Base-by-base conservation (phyloP, 2,113 vertebrate genomes). In the Pipa parva region DNA sequence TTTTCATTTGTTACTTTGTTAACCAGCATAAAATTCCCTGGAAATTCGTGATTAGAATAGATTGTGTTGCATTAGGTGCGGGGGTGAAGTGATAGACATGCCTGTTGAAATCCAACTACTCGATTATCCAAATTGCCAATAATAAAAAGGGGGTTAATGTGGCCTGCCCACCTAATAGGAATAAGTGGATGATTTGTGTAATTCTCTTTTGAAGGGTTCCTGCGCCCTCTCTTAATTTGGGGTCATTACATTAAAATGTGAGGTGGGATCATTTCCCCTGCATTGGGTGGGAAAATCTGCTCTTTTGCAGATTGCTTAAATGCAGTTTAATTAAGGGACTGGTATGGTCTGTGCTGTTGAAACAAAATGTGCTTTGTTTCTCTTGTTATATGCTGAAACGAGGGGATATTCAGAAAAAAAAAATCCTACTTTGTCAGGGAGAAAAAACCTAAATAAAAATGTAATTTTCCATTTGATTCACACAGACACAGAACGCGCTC, bases 171-270 rank as follows among this genome's bases (percentile, higher is more conserved):
- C 77, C 85, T 86, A 86, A 84, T 85, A 90, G 81, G 91, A 88
- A 86, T 87, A 89, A 91, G 92, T 92, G 92, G 82, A 82, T 84
- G 87, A 85, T 95, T 94, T 95, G 90, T 91, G 84, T 92, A 90
- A 95, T 92, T 90, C 83, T 78, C 80, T 88, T 89, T 93, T 89
- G 91, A 95, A 52, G 92, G 89, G 89, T 92, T 83, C 88, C 87
- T 79, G 90, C 88, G 91, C 92, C 88, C 89, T 86, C 89, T 89
- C 89, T 93, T 95, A 89, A 93, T 94, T 93, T 92, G 87, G 88
- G 85, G n/a, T 91, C 89, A 92, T 95, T 95, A 97, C 86, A 81
- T 71, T 74, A 85, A 92, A 91, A 27, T 93, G 90, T 89, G 94
- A 93, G 89, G 89, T 87, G 88, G 90, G 84, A 89, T 86, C 83